Conservation (phyloP, 2,113 vertebrate species). For the Puma concolor region DNA sequence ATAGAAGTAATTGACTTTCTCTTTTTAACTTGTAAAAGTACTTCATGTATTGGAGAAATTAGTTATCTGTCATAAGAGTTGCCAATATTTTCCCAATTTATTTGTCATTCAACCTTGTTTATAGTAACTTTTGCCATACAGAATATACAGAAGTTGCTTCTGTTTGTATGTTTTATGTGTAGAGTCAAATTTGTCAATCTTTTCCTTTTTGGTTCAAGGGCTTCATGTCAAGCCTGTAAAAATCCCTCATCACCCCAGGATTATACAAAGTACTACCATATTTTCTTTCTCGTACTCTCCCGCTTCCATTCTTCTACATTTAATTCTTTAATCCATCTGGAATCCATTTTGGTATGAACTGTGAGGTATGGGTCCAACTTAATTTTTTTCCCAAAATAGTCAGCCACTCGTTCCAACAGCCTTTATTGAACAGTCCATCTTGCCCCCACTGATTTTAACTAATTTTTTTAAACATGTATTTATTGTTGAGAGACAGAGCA, state of each 20-base stretch:
- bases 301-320: conserved; percentile 22
- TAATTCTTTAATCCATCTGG: conserved; percentile 31
- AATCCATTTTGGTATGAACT: conserved; percentile 35
- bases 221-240: conserved; percentile 2
- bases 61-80: background rate
- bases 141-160: background rate
- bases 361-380: background rate
- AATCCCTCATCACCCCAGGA: background rate
- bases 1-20: background rate
- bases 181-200: background rate
- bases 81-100: background rate
- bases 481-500: no score
- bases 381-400: background rate
- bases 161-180: background rate
- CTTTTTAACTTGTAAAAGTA: background rate
- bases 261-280: background rate
- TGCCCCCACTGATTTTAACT: background rate
- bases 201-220: background rate
- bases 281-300: background rate
- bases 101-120: background rate
- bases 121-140: background rate
- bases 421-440: conserved; percentile 2
- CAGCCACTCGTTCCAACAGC: background rate
- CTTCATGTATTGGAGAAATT: background rate
- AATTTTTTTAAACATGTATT: no score